Conservation (phyloP, 2,113 vertebrate species). For the Odocoileus virginianus region DNA sequence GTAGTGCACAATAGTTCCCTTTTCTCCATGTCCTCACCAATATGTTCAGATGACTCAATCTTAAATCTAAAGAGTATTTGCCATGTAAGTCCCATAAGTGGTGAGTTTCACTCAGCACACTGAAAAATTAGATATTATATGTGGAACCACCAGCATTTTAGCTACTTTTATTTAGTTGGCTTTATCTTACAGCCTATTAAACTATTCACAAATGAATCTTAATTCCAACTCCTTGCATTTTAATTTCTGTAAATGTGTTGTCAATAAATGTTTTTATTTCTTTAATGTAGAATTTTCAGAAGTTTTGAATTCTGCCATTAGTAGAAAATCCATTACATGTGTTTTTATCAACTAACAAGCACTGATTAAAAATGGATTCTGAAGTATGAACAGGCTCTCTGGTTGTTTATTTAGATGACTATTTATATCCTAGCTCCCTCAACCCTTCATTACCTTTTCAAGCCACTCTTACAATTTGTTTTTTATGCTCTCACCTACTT, state of each 20-base stretch:
- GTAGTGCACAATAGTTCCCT: background rate
- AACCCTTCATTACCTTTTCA: background rate
- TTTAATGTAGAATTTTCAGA: background rate
- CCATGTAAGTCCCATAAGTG: background rate
- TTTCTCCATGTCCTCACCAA: background rate
- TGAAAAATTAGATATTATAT: background rate
- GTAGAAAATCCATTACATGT: background rate
- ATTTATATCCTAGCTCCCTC: background rate
- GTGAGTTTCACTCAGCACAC: background rate
- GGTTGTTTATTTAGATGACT: background rate
- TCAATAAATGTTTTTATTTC: background rate
- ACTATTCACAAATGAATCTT: background rate
- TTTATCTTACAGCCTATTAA: background rate
- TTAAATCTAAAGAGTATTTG: background rate
- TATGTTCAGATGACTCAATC: background rate
- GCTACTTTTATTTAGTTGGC: background rate
- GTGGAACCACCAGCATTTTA: background rate
- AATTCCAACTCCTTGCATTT: background rate
- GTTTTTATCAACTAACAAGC: background rate
- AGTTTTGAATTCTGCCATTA: background rate
- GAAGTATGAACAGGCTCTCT: background rate
- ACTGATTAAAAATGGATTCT: background rate
- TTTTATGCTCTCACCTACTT: background rate
- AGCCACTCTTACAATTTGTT: background rate
- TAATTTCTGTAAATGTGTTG: background rate